Base-by-base conservation (phyloP, 2,888 invertebrate genomes). In the Tillus elongatus region DNA sequence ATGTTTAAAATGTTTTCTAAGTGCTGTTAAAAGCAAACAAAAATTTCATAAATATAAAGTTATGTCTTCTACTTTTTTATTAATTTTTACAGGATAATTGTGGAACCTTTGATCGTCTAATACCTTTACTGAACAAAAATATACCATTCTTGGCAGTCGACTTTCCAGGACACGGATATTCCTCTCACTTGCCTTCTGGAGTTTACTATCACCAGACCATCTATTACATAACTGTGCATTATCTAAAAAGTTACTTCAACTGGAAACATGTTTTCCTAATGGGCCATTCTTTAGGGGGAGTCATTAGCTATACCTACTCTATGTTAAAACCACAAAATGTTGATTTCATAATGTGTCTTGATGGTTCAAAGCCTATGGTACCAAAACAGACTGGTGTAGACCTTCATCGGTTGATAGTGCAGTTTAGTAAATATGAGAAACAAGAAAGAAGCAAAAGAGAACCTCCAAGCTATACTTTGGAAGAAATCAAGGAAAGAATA, bases 61-160 rank as follows among this genome's bases (percentile, higher is more conserved):
- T n/a, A n/a, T n/a, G n/a, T n/a, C n/a, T n/a, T n/a, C n/a, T n/a
- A n/a, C n/a, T n/a, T n/a, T n/a, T n/a, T n/a, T n/a, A n/a, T n/a
- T n/a, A n/a, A n/a, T 47, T 41, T 33, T 51, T 55, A 36, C 60
- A 71, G 61, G 86, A 87, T 58, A 87, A 85, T 58, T 80, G 82
- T 2, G 80, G 79, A n/a, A 74, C 80, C 0, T 87, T 81, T 67
- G 82, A 85, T 57, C 71, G 73, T 0, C 55, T 86, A n/a, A 73
- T 76, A 3, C 80, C 81, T 0, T 56, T 75, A 37, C 60, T 86
- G 13, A 66, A 69, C 2, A 46, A 61, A 13, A 40, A 56, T 28
- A 45, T 68, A 3, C 61, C 72, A 1, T 66, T 73, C 36, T 54
- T 84, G 9, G 74, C 80, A 0, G 61, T 82, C 11, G 82, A 82